Percentiles rank a stretch among this genome's conserved stretches.
These are phyloP conservation scores for Amazona vittata DNA, from an alignment of 2,113 vertebrate genomes.

Conservation along the genomic window DNA sequence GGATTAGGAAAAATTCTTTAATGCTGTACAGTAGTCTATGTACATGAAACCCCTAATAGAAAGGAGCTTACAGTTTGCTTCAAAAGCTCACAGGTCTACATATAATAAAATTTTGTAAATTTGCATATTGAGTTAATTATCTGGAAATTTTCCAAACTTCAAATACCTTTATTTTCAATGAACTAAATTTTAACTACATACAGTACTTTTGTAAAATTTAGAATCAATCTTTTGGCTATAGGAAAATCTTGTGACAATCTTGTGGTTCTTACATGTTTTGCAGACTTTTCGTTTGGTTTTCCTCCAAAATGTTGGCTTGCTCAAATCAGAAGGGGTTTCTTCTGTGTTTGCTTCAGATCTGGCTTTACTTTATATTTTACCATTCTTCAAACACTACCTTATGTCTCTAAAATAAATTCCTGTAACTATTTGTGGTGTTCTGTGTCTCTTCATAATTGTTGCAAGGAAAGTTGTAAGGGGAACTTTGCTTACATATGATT, in stretches of 20 bases:
- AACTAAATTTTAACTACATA: neutral
- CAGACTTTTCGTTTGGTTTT: neutral
- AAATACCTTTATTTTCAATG: neutral
- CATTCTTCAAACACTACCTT: neutral
- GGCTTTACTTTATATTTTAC: neutral
- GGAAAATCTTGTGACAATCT: neutral
- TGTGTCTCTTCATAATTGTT: neutral
- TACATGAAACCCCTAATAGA: neutral
- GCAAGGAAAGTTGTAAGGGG: neutral
- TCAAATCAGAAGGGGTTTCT: neutral
- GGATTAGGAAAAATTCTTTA: neutral
- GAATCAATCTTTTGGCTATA: neutral
- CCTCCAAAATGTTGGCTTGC: neutral
- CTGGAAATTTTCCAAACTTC: neutral
- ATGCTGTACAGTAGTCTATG: rapidly evolving
- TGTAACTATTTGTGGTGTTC: neutral
- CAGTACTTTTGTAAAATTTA: neutral
- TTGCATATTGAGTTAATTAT: neutral
- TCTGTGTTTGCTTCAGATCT: neutral
- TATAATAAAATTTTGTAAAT: neutral
- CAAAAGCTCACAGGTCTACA: rapidly evolving
- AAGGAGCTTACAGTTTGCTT: neutral
- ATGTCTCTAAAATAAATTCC: neutral
- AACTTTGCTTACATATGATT: neutral
- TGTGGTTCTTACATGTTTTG: neutral